These are phyloP conservation scores for Macquaria ambigua DNA, from an alignment of 2,113 vertebrate genomes.

Conservation along the genomic window DNA sequence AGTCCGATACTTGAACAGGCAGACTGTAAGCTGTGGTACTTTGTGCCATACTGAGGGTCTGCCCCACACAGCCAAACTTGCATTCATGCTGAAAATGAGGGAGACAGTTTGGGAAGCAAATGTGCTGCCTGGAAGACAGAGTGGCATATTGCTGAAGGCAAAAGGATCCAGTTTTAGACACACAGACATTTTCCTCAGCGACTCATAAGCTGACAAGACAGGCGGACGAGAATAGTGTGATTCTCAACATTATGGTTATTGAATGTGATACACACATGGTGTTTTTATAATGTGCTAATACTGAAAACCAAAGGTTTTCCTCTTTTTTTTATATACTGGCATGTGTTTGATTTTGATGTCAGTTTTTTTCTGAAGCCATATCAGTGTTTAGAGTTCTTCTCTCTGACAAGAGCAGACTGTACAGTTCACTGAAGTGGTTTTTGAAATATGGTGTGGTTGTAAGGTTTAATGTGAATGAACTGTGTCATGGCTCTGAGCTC, in stretches of 20 bases:
- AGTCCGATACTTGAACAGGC: not conserved
- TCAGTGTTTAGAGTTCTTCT: slow-evolving; percentile 40
- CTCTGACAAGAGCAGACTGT: slow-evolving; percentile 16
- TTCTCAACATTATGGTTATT: slow-evolving; percentile 1
- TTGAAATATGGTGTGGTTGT: slow-evolving; percentile 21
- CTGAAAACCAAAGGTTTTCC: slow-evolving; percentile 55
- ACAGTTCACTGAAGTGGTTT: slow-evolving; percentile 11
- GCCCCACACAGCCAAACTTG: not conserved
- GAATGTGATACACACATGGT: slow-evolving; percentile 1
- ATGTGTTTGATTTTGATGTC: slow-evolving; percentile 46
- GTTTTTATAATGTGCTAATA: slow-evolving; percentile 41
- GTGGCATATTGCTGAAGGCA: not conserved
- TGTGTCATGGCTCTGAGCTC: slow-evolving; percentile 2
- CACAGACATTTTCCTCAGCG: not conserved
- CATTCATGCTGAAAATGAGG: not conserved
- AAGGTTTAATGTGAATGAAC: slow-evolving; percentile 26
- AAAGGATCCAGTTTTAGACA: not conserved
- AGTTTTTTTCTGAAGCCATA: slow-evolving; percentile 65
- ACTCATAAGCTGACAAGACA: not conserved
- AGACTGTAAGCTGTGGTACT: not conserved
- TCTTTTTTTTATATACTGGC: slow-evolving; percentile 26
- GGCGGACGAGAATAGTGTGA: not conserved
- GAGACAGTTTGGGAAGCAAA: not conserved
- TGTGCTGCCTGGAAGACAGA: not conserved
- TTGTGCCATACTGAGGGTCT: not conserved